Evolutionary conservation across 2,113 vertebrate species (phyloP).

Genomic region (Periophthalmodon schlosseri): DNA sequence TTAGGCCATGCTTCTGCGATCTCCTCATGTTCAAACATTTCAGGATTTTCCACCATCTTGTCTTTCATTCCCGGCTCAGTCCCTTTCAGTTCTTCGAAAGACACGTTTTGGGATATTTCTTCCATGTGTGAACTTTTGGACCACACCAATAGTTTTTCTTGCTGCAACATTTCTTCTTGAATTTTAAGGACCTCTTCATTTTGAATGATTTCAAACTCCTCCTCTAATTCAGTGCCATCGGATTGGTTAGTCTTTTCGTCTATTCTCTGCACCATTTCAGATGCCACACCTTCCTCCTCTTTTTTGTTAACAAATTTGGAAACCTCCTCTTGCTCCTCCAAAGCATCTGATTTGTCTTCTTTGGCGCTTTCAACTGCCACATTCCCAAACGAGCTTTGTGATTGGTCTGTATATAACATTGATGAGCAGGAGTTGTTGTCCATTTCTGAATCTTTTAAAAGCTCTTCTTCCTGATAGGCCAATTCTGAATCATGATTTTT

Average conservation of each 20-base stretch:
- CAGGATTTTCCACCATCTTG: background rate
- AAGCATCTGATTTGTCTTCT: slow-evolving; percentile 33
- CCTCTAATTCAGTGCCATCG: background rate
- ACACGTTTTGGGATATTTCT: background rate
- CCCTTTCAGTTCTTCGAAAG: background rate
- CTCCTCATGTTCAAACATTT: background rate
- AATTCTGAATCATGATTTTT: background rate
- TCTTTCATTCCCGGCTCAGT: background rate
- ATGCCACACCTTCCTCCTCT: background rate
- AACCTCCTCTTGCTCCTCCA: slow-evolving; percentile 7
- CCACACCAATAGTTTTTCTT: background rate
- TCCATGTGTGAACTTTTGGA: background rate
- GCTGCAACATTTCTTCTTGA: background rate
- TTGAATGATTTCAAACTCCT: background rate
- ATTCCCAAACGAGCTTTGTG: slow-evolving; percentile 18
- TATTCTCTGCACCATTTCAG: background rate
- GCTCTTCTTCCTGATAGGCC: background rate
- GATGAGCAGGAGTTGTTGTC: slow-evolving; percentile 7
- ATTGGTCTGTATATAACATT: slow-evolving; percentile 19
- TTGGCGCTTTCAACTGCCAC: slow-evolving; percentile 25
- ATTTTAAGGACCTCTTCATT: background rate
- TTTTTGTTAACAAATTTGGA: background rate
- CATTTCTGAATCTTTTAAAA: background rate
- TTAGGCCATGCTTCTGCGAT: background rate
- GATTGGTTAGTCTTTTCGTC: background rate